phyloP scores from a whole-genome alignment of 2,888 invertebrate species.

The Balanococcus diminutus region DNA sequence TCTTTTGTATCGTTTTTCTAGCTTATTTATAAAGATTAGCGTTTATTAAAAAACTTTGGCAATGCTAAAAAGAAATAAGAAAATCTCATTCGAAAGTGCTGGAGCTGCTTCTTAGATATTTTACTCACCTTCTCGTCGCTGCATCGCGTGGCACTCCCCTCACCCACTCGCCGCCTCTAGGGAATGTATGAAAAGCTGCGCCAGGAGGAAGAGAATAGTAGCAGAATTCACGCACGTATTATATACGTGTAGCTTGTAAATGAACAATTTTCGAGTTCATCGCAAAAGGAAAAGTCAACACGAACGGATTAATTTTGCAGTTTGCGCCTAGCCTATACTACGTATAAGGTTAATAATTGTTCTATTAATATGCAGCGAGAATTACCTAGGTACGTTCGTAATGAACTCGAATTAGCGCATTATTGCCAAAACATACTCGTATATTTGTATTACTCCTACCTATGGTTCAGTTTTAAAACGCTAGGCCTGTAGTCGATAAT shows the following conservation, averaged over 20 bases:
- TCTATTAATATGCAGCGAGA: conserved; percentile 32
- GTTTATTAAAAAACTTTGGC: conserved; percentile 40
- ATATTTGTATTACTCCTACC: background rate
- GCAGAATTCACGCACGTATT: background rate
- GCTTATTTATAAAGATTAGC: conserved; percentile 35
- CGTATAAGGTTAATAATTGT: background rate
- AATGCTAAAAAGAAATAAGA: conserved; percentile 35
- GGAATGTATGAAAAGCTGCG: background rate
- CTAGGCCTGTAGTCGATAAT: background rate
- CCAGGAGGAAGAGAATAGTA: background rate
- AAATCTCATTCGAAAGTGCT: background rate
- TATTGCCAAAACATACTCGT: background rate
- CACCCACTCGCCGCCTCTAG: background rate
- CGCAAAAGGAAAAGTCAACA: background rate
- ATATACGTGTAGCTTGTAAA: background rate
- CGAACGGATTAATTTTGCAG: background rate
- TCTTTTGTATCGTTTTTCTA: conserved; percentile 13
- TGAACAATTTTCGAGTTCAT: conserved; percentile 38
- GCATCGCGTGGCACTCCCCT: background rate
- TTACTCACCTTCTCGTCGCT: conserved; percentile 2
- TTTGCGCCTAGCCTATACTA: background rate
- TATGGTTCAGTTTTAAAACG: background rate
- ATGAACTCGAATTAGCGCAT: conserved; percentile 1
- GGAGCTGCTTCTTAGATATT: background rate
- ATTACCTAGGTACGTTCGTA: background rate